Conservation (phyloP, 1,140 invertebrate species). For the Diploscapter pachys region DNA sequence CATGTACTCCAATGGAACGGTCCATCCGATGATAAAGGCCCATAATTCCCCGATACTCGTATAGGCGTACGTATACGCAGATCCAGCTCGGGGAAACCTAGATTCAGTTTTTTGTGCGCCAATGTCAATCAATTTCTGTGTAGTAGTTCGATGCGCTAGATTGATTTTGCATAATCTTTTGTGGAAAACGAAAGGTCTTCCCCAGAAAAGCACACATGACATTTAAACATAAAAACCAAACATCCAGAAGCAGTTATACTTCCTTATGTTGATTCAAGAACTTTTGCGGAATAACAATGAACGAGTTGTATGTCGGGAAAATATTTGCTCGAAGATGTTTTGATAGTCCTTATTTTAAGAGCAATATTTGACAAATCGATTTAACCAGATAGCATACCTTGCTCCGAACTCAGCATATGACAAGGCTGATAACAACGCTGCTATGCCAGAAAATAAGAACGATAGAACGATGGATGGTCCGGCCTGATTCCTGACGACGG, state of each 20-base stretch:
- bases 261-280: too few species aligned
- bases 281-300: too few species aligned
- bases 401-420: slow-evolving; percentile 89
- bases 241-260: not conserved
- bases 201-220: not conserved
- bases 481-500: slow-evolving; percentile 77
- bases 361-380: too few species aligned
- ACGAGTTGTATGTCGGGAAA: too few species aligned
- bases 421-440: slow-evolving; percentile 74
- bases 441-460: slow-evolving; percentile 77
- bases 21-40: slow-evolving; percentile 91
- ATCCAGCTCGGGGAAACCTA: slow-evolving; percentile 81
- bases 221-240: not conserved
- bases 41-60: slow-evolving; percentile 84
- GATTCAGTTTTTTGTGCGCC: not conserved
- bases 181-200: too few species aligned
- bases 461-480: slow-evolving; percentile 83
- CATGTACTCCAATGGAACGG: slow-evolving; percentile 61
- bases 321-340: too few species aligned
- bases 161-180: too few species aligned
- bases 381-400: slow-evolving; percentile 13
- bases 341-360: too few species aligned
- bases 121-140: not conserved
- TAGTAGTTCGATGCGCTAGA: too few species aligned
- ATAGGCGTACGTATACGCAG: slow-evolving; percentile 71